Base-by-base conservation (phyloP, 2,797 vertebrate genomes). In the Coranthus polyacanthus region DNA sequence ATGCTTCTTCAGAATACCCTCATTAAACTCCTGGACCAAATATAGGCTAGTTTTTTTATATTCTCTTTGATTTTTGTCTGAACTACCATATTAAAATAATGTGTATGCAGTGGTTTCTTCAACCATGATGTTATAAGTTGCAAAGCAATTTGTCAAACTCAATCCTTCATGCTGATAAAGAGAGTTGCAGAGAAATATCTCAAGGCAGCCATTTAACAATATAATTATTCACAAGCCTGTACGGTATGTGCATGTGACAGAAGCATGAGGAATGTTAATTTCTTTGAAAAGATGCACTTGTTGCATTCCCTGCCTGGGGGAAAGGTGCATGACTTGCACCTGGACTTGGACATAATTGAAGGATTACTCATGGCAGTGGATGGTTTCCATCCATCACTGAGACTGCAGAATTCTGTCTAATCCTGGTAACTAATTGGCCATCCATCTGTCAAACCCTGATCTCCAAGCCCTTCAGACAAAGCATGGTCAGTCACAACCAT, bases 1-100 rank as follows among this genome's bases (percentile, higher is more conserved):
- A 70, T 75, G 53, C 78, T 63, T 83, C 75, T 81, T 89, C 58
- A 72, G 79, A 84, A 87, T 68, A 78, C 49, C 60, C 54, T 34
- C 60, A 79, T 86, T 90, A 84, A 85, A 66, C 62, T 26, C 16
- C 46, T 49, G 59, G 53, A 17, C 26, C 59, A 75, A 81, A 85
- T 78, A 76, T 74, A 71, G 56, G 13, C 55, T 12, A 16, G 26
- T 81, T 76, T n/a, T 76, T 50, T 74, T 71, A 44, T 43, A 41
- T 72, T 82, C 58, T 70, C 38, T 75, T 82, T 82, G 67, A 77
- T 77, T 88, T 61, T 50, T 61, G 37, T 50, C 59, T 57, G 38
- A 83, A 61, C 62, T 29, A n/a, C 64, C 60, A 34, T 66, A 60
- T 81, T 46, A 65, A 42, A 75, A 43, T 70, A 4, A 56, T 85